phyloP scores from a whole-genome alignment of 2,888 invertebrate genomes.

The Petrolisthes cinctipes region DNA sequence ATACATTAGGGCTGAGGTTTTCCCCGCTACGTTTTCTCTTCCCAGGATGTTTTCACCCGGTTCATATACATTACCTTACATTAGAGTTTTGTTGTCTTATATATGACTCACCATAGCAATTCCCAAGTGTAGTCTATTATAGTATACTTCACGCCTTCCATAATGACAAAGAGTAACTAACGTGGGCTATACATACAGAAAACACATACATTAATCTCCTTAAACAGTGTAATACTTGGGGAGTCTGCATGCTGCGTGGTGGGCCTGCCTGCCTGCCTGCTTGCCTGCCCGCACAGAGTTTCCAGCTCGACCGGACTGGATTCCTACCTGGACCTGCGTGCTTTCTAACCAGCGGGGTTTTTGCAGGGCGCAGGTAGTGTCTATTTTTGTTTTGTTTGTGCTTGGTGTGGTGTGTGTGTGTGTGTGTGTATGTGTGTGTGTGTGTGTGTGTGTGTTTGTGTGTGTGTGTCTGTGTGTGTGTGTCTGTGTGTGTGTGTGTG shows the following conservation, averaged over 20 bases:
- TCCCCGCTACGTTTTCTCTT: too few species aligned
- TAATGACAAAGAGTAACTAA: too few species aligned
- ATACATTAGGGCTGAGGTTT: too few species aligned
- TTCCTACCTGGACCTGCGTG: slow-evolving; percentile 31
- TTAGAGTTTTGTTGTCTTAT: too few species aligned
- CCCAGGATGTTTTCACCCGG: too few species aligned
- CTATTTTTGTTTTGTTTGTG: slow-evolving; percentile 17
- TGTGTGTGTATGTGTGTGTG: neutral
- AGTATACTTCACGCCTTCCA: too few species aligned
- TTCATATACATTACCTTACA: too few species aligned
- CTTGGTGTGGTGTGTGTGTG: neutral
- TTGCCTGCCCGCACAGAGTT: neutral
- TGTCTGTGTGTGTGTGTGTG: slow-evolving; percentile 7
- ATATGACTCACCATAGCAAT: too few species aligned
- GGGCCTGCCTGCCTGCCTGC: neutral
- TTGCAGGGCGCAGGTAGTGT: slow-evolving; percentile 12
- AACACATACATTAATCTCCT: neutral
- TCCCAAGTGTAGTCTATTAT: too few species aligned
- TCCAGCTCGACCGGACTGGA: slow-evolving; percentile 15
- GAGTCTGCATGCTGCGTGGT: too few species aligned
- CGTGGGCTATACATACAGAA: too few species aligned
- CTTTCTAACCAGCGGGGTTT: slow-evolving; percentile 35
- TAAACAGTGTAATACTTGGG: neutral
- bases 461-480: slow-evolving; percentile 15
- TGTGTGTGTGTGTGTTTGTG: neutral